A percentile compares a stretch with the other conserved stretches of the same genome.
These are phyloP conservation scores for Dryas iulia DNA, from an alignment of 1,140 invertebrate genomes.

Conservation along the genomic window DNA sequence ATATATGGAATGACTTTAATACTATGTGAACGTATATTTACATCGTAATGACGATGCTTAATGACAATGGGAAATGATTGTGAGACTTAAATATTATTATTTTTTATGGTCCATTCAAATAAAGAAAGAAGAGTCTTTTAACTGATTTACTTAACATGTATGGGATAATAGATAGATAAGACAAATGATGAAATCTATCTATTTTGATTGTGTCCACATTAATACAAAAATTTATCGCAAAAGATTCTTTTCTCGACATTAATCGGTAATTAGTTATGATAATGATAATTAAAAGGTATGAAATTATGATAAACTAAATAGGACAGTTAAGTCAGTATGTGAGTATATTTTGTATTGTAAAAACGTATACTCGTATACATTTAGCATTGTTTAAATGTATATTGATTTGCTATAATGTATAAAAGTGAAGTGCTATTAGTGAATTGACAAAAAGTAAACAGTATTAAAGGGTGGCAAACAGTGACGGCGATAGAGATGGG, in stretches of 20 bases:
- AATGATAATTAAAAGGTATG: slow-evolving; percentile 18
- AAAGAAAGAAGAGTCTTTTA: background rate
- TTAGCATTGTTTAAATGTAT: background rate
- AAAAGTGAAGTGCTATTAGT: slow-evolving; percentile 8
- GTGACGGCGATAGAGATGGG: background rate
- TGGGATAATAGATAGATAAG: background rate
- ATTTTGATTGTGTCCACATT: slow-evolving; percentile 3
- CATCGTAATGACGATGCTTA: slow-evolving; percentile 1
- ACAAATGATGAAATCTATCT: background rate
- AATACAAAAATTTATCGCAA: slow-evolving; percentile 1
- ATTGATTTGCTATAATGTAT: background rate
- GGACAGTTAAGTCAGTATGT: slow-evolving; percentile 20
- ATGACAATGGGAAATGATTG: slow-evolving; percentile 17
- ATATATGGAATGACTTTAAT: slow-evolving; percentile 14
- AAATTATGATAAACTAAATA: slow-evolving; percentile 18
- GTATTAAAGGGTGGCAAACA: background rate
- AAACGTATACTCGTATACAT: background rate
- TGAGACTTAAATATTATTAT: slow-evolving; percentile 14
- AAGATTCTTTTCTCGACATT: slow-evolving; percentile 4
- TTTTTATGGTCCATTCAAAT: background rate
- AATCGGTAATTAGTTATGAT: slow-evolving; percentile 31
- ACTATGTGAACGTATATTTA: slow-evolving; percentile 16
- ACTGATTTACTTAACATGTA: background rate
- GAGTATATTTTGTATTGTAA: background rate
- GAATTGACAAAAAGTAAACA: background rate